Base-by-base conservation (phyloP, 1,140 invertebrate genomes). In the Prorops nasuta region DNA sequence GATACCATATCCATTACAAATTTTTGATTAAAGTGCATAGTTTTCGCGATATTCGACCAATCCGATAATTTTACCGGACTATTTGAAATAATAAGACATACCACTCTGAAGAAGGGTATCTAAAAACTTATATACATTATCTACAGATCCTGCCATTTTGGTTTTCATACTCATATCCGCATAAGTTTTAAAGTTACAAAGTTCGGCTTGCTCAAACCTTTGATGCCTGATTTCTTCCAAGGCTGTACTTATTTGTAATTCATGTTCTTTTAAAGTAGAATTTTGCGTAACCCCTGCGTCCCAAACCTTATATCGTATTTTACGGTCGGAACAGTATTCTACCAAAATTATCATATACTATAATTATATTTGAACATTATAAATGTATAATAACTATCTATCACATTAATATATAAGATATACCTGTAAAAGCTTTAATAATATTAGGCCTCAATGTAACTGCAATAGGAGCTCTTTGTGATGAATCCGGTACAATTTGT, bases 121-220 rank as follows among this genome's bases (percentile, higher is more conserved):
- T n/a, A 96, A 77, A 51, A 89, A 83, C 37, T 83, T 77, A 43
- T 87, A 77, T 1, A 96, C 84, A 74, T 88, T 90, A 18, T 90
- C 83, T n/a, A 94, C 72, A 55, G 71, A 87, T 22, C 86, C 88
- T 2, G 92, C 92, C 91, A 97, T 96, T 81, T 96, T 96, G 0
- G 91, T 95, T 79, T 91, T 85, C 91, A 97, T 93, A 21, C 89
- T 92, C 84, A 96, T 85, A 21, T 94, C 84, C 0, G 83, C 86
- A 76, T 81, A 96, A 49, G 80, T 86, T 40, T 87, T 78, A 71
- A 85, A 97, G 0, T 93, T 93, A 37, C 96, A 76, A 16, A 87
- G 54, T 61, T 85, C 79, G 0, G 93, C 92, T 64, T 90, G 83
- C 37, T 87, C 82, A 19, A 68, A 71, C 65, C 91, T 85, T 35